Evolutionary conservation across 2,797 vertebrate species (phyloP).

Genomic region (Adrianichthys oophorus): DNA sequence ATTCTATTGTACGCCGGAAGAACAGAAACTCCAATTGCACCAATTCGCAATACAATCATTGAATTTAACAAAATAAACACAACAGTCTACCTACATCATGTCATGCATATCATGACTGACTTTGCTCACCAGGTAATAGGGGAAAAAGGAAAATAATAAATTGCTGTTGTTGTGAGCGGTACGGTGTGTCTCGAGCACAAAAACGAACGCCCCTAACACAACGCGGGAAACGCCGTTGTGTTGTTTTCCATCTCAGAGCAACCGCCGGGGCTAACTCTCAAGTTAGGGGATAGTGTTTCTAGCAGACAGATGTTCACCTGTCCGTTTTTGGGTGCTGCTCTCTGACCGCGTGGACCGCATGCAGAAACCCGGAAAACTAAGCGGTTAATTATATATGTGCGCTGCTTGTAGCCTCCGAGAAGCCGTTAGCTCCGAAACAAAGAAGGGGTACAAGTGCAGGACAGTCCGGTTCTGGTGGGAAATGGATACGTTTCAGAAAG

Average conservation of each 20-base stretch:
- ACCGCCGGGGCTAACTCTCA: constrained; percentile 17
- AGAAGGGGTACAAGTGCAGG: constrained; percentile 26
- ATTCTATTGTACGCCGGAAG: too few species aligned
- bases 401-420: constrained; percentile 31
- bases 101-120: too few species aligned
- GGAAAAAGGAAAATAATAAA: not conserved
- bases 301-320: not conserved
- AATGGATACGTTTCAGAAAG: constrained; percentile 96
- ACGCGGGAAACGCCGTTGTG: constrained; percentile 67
- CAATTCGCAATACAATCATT: too few species aligned
- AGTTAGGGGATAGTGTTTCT: not conserved
- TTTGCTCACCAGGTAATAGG: too few species aligned
- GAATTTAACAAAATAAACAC: too few species aligned
- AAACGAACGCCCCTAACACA: constrained; percentile 43
- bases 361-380: not conserved
- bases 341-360: not conserved
- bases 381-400: constrained; percentile 26
- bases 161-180: not conserved
- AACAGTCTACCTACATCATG: too few species aligned
- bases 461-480: too few species aligned
- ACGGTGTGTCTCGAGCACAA: not conserved
- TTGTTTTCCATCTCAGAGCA: constrained; percentile 20
- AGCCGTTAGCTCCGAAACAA: constrained; percentile 61
- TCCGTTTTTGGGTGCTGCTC: not conserved
- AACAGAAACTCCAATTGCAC: too few species aligned